Evolutionary conservation across 2,888 invertebrate genomes (phyloP), one percentile per base, ranked within the genome.

Genomic region (Amiota communis): DNA sequence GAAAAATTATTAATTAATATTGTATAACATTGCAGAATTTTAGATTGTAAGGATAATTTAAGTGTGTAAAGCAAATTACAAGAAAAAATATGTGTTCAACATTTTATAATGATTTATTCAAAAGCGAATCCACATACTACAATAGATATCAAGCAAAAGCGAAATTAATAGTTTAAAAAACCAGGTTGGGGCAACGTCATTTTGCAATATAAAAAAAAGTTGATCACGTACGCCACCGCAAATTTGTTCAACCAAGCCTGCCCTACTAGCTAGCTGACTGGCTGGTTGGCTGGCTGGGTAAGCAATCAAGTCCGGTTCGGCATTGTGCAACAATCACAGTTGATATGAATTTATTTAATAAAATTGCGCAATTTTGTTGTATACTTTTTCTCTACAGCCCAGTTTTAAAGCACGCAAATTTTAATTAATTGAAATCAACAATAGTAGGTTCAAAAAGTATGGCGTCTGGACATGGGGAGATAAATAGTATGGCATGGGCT

Each of bases 141-240:
- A 23, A 1, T 61, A 36, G 13, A n/a, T 51, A 49, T 15, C 67
- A 15, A 67, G 56, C 48, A 59, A 51, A 15, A 61, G 56, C 61
- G 73, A 73, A 73, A 73, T 70, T 71, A 67, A 49, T 17, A 72
- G 11, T 72, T 70, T 36, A 36, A 36, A 36, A 36, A 36, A 6
- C 36, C 8, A 36, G 3, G 6, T 36, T 36, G 36, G 36, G 36
- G 36, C 36, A 36, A 36, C 36, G 36, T 36, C 36, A 36, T 36
- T 64, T 70, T 36, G 48, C 65, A 70, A 53, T 12, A 63, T 12
- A n/a, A 12, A 36, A 36, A 23, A 36, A 36, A 6, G 48, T 11
- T 51, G 74, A 76, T 77, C 77, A 80, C 78, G 78, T 78, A 77
- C 59, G 68, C 74, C 72, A 49, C 51, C 49, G 23, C 67, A 47